Evolutionary conservation across 2,797 vertebrate genomes (phyloP).

Genomic region (Halcyon chelicuti): DNA sequence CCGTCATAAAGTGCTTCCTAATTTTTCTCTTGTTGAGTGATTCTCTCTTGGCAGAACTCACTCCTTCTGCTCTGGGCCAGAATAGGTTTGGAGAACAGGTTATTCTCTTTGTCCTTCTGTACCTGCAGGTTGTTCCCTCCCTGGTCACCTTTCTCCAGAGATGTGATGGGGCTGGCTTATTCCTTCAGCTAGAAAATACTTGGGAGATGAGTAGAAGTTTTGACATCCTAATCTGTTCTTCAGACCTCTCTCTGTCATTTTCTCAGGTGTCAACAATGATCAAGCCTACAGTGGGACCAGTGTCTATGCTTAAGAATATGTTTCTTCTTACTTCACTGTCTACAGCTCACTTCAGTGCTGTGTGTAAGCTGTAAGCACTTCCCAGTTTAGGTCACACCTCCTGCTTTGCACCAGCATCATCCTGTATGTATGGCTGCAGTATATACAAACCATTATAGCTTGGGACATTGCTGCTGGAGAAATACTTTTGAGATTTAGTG

Average conservation of each 20-base stretch:
- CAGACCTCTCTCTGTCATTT: not conserved
- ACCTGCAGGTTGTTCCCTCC: not conserved
- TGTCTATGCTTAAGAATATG: not conserved
- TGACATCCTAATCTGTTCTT: not conserved
- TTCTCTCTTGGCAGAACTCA: not conserved
- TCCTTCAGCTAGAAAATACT: not conserved
- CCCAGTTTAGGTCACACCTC: not conserved
- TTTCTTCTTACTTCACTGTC: not conserved
- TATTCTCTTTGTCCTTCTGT: not conserved
- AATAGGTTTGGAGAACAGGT: not conserved
- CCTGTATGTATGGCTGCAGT: not conserved
- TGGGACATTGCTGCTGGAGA: not conserved
- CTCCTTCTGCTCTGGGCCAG: not conserved
- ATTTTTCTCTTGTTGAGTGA: not conserved
- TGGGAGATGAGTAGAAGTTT: not conserved
- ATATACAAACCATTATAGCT: not conserved
- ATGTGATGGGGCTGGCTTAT: not conserved
- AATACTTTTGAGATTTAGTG: not conserved
- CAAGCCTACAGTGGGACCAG: not conserved
- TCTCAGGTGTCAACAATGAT: not conserved
- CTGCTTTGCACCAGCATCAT: not conserved
- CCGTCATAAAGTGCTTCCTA: not conserved
- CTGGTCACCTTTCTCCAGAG: not conserved
- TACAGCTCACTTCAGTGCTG: not conserved
- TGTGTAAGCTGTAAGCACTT: not conserved